Evolutionary conservation across 2,888 invertebrate species (phyloP).

Genomic region (Cantharis rustica): DNA sequence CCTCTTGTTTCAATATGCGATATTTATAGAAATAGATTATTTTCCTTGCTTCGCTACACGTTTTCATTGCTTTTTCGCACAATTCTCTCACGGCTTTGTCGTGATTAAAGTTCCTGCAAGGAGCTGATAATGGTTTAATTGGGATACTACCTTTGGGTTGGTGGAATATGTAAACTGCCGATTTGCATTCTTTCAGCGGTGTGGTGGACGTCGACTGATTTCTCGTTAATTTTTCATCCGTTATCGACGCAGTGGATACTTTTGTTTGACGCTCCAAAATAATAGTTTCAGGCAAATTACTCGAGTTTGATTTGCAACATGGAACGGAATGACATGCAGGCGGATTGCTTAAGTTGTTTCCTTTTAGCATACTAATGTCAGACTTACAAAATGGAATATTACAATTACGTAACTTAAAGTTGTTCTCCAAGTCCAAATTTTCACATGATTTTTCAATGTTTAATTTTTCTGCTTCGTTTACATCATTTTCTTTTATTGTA

Average conservation of each 20-base stretch:
- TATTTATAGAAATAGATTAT: neutral
- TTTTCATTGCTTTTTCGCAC: neutral
- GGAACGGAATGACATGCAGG: neutral
- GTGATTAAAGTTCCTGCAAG: neutral
- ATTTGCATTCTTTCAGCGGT: neutral
- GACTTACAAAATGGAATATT: neutral
- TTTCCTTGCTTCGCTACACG: neutral
- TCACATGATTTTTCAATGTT: neutral
- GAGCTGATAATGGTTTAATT: neutral
- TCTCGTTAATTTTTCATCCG: neutral
- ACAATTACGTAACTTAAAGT: neutral
- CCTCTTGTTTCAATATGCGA: neutral
- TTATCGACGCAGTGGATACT: neutral
- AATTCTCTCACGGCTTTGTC: neutral
- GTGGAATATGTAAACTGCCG: neutral
- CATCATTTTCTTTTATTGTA: neutral
- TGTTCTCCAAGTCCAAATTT: neutral
- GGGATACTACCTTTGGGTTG: neutral
- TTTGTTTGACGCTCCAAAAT: neutral
- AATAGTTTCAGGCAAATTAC: neutral
- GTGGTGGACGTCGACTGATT: neutral
- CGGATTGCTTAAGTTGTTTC: neutral
- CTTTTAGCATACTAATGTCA: neutral
- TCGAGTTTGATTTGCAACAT: neutral
- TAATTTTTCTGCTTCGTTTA: neutral